These are phyloP conservation scores for Gymnosoma rotundatum DNA, from an alignment of 2,888 invertebrate genomes.

Conservation along the genomic window DNA sequence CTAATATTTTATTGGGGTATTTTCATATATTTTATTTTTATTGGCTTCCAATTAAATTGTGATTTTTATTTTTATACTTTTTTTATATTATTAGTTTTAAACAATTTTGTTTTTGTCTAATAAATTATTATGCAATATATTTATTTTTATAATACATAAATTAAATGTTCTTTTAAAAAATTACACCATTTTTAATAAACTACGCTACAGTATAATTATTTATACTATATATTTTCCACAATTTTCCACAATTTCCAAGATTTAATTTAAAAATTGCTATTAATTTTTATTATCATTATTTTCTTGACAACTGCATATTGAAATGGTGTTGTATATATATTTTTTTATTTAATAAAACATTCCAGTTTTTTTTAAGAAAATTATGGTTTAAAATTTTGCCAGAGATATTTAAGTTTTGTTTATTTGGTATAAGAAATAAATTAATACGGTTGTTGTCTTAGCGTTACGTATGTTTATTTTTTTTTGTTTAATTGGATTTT, in stretches of 20 bases:
- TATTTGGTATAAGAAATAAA: not conserved
- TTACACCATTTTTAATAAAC: conserved; percentile 38
- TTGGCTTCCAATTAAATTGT: conserved; percentile 67
- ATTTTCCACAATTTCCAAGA: no score
- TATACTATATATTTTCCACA: conserved; percentile 17
- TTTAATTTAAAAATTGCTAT: not conserved
- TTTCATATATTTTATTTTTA: conserved; percentile 50
- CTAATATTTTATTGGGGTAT: conserved; percentile 37
- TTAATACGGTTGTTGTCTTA: not conserved
- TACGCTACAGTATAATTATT: conserved; percentile 49
- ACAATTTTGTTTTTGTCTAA: conserved; percentile 60
- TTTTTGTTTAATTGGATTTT: conserved; percentile 2
- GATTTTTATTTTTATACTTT: conserved; percentile 20
- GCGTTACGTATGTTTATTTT: conserved; percentile 9
- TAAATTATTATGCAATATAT: conserved; percentile 67
- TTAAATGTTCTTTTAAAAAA: conserved; percentile 43
- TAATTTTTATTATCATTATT: not conserved
- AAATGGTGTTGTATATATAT: not conserved
- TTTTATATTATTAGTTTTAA: conserved; percentile 58
- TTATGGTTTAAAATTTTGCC: conserved; percentile 2
- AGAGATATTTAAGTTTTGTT: not conserved
- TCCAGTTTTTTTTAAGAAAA: not conserved
- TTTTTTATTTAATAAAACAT: conserved; percentile 17
- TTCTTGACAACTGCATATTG: not conserved
- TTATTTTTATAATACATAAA: conserved; percentile 67